Base-by-base conservation (phyloP, 2,797 vertebrate species). In the Siniperca obscura region DNA sequence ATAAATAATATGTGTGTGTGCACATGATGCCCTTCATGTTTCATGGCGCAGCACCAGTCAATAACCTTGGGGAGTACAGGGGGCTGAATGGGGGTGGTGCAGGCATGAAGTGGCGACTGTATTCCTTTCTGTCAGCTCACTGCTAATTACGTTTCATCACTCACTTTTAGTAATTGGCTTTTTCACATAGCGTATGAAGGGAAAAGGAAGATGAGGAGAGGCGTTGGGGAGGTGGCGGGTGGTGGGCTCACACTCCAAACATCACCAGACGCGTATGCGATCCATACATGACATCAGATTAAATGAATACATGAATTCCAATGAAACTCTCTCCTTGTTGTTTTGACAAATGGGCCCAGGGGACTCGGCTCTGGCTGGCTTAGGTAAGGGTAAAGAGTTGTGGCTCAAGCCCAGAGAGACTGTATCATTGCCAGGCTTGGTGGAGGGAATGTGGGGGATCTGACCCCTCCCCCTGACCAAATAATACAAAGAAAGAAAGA, bases 221-320 rank as follows among this genome's bases (percentile, higher is more conserved):
- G 56, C 30, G 46, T 34, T 7, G 40, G 34, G 59, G 78, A 64
- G 75, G 72, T 40, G 57, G 61, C 3, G 7, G 22, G n/a, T 13
- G n/a, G 55, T 11, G n/a, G 56, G 48, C 70, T 72, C 59, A 60
- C 48, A 74, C 72, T 74, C 74, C 74, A 86, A 75, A 86, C 87
- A 75, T 81, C 76, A 52, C 70, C 67, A 76, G 85, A 78, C 71
- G 79, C 61, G 10, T 50, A 50, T 75, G 48, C 85, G 11, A 93
- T 95, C 94, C 81, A 94, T 95, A 94, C 81, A 93, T 96, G 94
- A 95, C 95, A 95, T 96, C 94, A 95, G 94, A 95, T 93, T 95
- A 90, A 90, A 95, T 95, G 91, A 95, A 93, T 92, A 94, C 90
- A 95, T 94, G 88, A 92, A 95, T 95, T 90, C 81, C 80, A 94